Conservation (phyloP, 2,113 vertebrate species). For the Prinia subflava region DNA sequence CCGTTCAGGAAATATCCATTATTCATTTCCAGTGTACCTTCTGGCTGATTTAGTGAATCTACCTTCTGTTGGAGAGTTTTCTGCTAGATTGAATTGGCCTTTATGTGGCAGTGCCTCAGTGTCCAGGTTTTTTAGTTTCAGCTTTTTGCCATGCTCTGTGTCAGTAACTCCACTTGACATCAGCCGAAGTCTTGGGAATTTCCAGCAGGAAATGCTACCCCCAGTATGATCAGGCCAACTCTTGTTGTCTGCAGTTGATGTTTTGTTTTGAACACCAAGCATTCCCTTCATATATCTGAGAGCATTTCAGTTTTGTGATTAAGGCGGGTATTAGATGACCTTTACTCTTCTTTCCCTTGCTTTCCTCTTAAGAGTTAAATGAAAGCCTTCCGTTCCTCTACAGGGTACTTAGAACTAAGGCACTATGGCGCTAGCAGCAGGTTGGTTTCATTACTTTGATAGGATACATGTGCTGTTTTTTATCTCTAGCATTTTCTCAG, state of each 20-base stretch:
- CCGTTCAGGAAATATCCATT: conserved; percentile 5
- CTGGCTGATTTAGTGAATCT: conserved; percentile 33
- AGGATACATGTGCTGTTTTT: conserved; percentile 84
- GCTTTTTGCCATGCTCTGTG: not conserved
- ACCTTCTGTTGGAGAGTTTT: conserved; percentile 26
- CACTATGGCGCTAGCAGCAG: conserved; percentile 74
- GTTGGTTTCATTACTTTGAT: conserved; percentile 87
- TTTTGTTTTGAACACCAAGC: conserved; percentile 72
- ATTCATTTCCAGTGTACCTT: conserved; percentile 40
- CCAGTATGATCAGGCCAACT: conserved; percentile 61
- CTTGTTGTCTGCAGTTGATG: conserved; percentile 57
- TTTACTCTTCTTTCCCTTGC: conserved; percentile 72
- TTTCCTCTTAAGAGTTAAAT: conserved; percentile 80
- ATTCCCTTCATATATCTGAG: conserved; percentile 60
- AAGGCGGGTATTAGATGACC: conserved; percentile 77
- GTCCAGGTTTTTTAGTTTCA: not conserved
- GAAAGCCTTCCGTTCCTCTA: conserved; percentile 79
- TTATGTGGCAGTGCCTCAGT: not conserved
- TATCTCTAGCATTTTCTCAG: conserved; percentile 91
- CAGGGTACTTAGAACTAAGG: conserved; percentile 75
- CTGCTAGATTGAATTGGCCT: not conserved
- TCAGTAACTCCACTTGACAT: conserved; percentile 15
- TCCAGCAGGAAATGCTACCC: conserved; percentile 60
- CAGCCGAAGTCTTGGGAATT: conserved; percentile 16
- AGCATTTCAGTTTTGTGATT: conserved; percentile 72